Conservation (phyloP, 2,797 vertebrate genomes). For the Myripristis jacobus region DNA sequence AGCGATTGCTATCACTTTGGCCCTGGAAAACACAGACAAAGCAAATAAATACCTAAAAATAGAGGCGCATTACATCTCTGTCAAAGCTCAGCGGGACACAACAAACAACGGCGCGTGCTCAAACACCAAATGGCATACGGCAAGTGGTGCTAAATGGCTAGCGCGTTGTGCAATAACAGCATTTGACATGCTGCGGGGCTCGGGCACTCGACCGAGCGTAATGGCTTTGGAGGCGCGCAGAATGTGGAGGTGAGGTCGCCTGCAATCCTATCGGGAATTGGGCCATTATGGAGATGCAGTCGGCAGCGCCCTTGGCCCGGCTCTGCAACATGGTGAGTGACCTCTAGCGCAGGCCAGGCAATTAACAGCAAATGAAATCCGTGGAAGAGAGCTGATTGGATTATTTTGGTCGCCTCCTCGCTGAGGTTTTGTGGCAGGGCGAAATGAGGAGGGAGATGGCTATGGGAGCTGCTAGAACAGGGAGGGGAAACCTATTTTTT, state of each 20-base stretch:
- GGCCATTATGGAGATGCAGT: constrained; percentile 61
- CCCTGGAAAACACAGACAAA: not conserved
- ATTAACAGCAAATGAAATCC: constrained; percentile 69
- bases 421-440: constrained; percentile 20
- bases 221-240: constrained; percentile 39
- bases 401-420: constrained; percentile 57
- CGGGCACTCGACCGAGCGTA: constrained; percentile 42
- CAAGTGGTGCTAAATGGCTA: constrained; percentile 44
- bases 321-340: constrained; percentile 46
- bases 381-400: constrained; percentile 59
- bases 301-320: constrained; percentile 43
- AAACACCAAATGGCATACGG: constrained; percentile 28
- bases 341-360: constrained; percentile 55
- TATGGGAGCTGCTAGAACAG: constrained; percentile 4
- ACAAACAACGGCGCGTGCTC: constrained; percentile 15
- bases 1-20: not conserved
- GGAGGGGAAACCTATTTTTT: constrained; percentile 46
- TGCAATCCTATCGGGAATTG: constrained; percentile 53
- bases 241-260: constrained; percentile 32
- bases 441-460: constrained; percentile 38
- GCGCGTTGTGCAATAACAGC: constrained; percentile 28
- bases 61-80: not conserved
- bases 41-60: not conserved
- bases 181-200: constrained; percentile 45
- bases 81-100: constrained; percentile 10